Conservation (phyloP, 2,113 vertebrate species). For the Sprattus sprattus region DNA sequence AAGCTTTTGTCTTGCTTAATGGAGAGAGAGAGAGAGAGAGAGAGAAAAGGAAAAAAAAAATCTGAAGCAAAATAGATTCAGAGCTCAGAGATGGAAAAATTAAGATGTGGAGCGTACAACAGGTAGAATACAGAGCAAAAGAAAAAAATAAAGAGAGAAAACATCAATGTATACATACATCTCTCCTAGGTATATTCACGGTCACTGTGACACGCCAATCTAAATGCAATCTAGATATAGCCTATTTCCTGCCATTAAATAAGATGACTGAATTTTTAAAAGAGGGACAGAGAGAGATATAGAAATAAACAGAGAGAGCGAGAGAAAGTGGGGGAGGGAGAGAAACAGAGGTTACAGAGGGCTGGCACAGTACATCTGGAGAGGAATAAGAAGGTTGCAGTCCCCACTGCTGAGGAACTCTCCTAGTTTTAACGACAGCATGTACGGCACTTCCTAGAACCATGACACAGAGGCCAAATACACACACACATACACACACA, state of each 20-base stretch:
- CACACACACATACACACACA: not conserved
- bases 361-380: not conserved
- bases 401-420: slow-evolving; percentile 38
- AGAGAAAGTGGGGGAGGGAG: not conserved
- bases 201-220: not conserved
- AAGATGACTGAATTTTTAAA: not conserved
- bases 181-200: not conserved
- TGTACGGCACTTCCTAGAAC: not conserved
- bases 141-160: slow-evolving; percentile 39
- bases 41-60: slow-evolving; percentile 29
- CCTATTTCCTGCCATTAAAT: not conserved
- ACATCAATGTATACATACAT: slow-evolving; percentile 8
- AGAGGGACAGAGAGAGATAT: not conserved
- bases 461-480: not conserved
- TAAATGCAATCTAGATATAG: not conserved
- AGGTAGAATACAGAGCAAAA: slow-evolving; percentile 37
- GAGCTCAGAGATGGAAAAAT: slow-evolving; percentile 62
- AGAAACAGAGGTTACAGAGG: not conserved
- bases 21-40: slow-evolving; percentile 40
- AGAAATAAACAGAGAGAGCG: slow-evolving; percentile 6
- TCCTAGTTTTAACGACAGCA: slow-evolving; percentile 44
- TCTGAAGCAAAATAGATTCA: slow-evolving; percentile 51
- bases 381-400: not conserved
- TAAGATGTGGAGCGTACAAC: slow-evolving; percentile 55
- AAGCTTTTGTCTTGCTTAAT: slow-evolving; percentile 58